Base-by-base conservation (phyloP, 2,888 invertebrate genomes). In the Watsonalla cultraria region DNA sequence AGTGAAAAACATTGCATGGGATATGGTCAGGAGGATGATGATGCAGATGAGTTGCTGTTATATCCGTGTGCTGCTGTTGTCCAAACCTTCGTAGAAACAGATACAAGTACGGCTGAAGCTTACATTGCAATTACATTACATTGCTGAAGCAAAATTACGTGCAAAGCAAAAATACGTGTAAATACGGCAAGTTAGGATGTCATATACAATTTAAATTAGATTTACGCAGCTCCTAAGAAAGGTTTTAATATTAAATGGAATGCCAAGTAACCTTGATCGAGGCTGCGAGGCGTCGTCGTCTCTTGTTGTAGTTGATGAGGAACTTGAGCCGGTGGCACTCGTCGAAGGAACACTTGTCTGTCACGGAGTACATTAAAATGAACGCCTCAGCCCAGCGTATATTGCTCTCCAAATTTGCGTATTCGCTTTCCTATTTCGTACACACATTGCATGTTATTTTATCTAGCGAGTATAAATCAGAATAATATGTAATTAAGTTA, bases 321-420 rank as follows among this genome's bases (percentile, higher is more conserved):
- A 96, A 96, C 82, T 96, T 96, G 54, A 96, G 92, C 0, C 96
- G 93, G 73, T 95, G 95, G 82, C 95, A 96, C 76, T 96, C 96
- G 79, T 96, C 96, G 79, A 97, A 97, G 54, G 96, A 96, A 75
- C 96, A 96, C 80, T 96, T 95, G 82, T 97, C 97, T 0, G 96
- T 96, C 42, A 97, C 95, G 0, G 96, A 96, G 78, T 97, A 97
- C 92, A 97, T 94, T 51, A 97, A 90, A 53, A 97, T 93, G 76
- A 96, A 96, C 14, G 96, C 96, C 78, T 97, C 97, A 0, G 97
- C 97, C 96, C 96, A 97, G 56, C 95, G 92, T 55, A 97, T 96
- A 77, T 96, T 95, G 55, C 93, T 93, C 81, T 97, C 96, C 64
- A 96, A 80, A 53, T 93, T 93, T 49, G 92, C 82, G 63, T 93